These are phyloP conservation scores for Idaea straminata DNA, from an alignment of 2,888 invertebrate species.

Conservation along the genomic window DNA sequence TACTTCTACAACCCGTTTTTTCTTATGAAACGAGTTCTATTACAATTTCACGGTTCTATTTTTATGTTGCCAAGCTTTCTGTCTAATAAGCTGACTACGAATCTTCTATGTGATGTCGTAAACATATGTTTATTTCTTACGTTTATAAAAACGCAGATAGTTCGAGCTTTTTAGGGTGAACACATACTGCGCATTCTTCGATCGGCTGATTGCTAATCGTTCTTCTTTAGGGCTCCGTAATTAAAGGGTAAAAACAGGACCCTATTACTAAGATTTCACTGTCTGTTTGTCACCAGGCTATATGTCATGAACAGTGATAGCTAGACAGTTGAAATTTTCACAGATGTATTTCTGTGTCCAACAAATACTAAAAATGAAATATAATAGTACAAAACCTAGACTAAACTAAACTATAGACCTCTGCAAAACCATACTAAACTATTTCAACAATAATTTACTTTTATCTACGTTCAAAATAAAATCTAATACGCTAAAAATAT, in stretches of 20 bases:
- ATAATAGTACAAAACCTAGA: background rate
- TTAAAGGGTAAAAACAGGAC: too few species aligned
- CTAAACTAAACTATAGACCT: background rate
- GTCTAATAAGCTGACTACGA: constrained; percentile 32
- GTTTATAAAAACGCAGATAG: constrained; percentile 38
- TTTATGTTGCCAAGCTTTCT: constrained; percentile 25
- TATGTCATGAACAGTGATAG: too few species aligned
- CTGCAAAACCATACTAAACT: background rate
- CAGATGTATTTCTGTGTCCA: too few species aligned
- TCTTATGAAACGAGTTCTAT: background rate
- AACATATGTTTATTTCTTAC: constrained; percentile 44
- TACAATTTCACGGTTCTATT: background rate
- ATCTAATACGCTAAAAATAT: too few species aligned
- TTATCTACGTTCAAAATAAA: too few species aligned
- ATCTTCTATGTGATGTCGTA: constrained; percentile 47
- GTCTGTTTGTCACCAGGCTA: too few species aligned
- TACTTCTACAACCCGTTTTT: constrained; percentile 1
- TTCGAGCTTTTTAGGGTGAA: too few species aligned
- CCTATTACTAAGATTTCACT: too few species aligned
- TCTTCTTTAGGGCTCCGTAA: background rate
- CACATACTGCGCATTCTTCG: background rate
- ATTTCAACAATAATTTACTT: too few species aligned
- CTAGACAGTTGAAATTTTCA: too few species aligned
- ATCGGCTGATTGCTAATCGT: background rate
- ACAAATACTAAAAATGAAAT: too few species aligned